These are phyloP conservation scores for Syngnathus acus DNA, from an alignment of 2,797 vertebrate genomes.

Conservation along the genomic window DNA sequence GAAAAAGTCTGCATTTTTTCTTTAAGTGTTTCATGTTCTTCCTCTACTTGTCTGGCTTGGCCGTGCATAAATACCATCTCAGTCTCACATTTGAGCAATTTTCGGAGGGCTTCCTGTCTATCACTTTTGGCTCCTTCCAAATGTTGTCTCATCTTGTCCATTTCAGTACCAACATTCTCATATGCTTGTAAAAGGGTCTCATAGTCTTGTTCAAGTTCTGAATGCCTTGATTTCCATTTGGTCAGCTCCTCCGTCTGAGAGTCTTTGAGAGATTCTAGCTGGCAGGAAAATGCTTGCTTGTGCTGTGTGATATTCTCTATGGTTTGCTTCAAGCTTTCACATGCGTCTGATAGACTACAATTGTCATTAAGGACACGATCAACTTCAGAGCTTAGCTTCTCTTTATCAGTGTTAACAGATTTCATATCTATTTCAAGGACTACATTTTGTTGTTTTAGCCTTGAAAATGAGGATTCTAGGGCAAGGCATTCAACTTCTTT, in stretches of 20 bases:
- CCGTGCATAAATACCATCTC: conserved; percentile 63
- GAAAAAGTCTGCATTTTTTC: conserved; percentile 60
- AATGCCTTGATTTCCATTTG: conserved; percentile 79
- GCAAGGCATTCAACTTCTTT: conserved; percentile 43
- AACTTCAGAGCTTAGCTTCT: conserved; percentile 53
- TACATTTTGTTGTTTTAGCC: conserved; percentile 53
- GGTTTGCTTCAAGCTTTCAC: conserved; percentile 82
- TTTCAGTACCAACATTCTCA: conserved; percentile 81
- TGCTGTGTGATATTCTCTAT: conserved; percentile 85
- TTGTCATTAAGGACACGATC: conserved; percentile 72
- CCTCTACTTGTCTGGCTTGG: conserved; percentile 48
- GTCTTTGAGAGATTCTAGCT: conserved; percentile 82
- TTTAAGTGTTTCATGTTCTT: conserved; percentile 66
- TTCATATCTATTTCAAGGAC: conserved; percentile 43
- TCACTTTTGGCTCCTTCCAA: conserved; percentile 75
- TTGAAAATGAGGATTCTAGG: conserved; percentile 48
- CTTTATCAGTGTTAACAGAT: conserved; percentile 47
- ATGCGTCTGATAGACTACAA: conserved; percentile 76
- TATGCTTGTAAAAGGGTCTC: conserved; percentile 83
- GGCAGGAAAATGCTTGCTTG: conserved; percentile 83
- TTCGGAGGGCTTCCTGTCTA: conserved; percentile 72
- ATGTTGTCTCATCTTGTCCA: conserved; percentile 82
- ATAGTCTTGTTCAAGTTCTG: conserved; percentile 81
- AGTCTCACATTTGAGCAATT: conserved; percentile 57
- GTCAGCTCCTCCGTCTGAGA: conserved; percentile 82